A percentile compares a stretch with the other conserved stretches of the same genome.
These are phyloP conservation scores for Byasa hedistus DNA, from an alignment of 2,888 invertebrate genomes.

Conservation along the genomic window DNA sequence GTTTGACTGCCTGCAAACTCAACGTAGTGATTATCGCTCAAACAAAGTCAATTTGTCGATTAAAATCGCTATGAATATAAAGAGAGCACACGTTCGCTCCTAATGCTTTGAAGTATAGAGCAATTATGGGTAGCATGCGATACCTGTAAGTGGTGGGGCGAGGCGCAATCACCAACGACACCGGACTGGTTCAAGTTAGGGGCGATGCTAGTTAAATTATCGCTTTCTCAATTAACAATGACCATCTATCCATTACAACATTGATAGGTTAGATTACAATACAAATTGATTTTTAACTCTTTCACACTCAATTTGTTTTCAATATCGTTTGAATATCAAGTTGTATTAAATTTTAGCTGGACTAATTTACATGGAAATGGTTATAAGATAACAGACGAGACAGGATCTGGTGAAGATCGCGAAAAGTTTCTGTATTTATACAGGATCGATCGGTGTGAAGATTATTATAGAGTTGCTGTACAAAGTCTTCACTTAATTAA, in stretches of 20 bases:
- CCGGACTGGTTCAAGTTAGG: conserved; percentile 16
- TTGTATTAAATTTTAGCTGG: too few species aligned
- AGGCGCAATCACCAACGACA: conserved; percentile 25
- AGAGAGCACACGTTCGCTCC: conserved; percentile 16
- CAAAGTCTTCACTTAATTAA: too few species aligned
- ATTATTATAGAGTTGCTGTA: too few species aligned
- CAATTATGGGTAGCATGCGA: conserved; percentile 26
- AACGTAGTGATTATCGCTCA: conserved; percentile 1
- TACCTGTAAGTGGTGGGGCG: conserved; percentile 13
- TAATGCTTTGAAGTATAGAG: conserved; percentile 23
- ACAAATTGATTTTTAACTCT: not conserved
- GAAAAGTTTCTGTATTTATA: too few species aligned
- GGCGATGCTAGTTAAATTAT: conserved; percentile 24
- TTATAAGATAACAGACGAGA: too few species aligned
- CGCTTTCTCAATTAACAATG: conserved; percentile 22
- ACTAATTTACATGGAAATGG: too few species aligned
- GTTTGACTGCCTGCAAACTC: not conserved
- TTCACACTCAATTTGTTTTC: too few species aligned
- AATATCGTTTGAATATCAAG: too few species aligned
- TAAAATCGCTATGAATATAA: conserved; percentile 17
- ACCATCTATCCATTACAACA: conserved; percentile 15
- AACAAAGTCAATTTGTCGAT: conserved; percentile 25
- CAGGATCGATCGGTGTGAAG: too few species aligned
- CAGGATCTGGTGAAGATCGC: too few species aligned
- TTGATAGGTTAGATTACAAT: not conserved